Evolutionary conservation across 2,113 vertebrate species (phyloP), one percentile per base, ranked within the genome.

Genomic region (Malurus elegans): DNA sequence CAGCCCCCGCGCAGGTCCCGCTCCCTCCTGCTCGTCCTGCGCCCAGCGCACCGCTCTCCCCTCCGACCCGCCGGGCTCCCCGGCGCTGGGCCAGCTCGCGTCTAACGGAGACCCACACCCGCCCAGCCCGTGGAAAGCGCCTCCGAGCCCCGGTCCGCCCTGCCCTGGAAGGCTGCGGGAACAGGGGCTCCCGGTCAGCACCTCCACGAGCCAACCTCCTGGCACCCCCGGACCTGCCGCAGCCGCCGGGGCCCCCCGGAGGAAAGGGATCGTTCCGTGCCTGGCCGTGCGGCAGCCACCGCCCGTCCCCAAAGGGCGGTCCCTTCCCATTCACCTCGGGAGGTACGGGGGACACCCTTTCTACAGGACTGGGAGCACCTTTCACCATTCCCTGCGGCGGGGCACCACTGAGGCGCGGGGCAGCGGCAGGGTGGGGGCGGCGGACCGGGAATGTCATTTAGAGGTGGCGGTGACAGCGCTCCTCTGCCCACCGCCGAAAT

Each of bases 401-500:
- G 42, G 54, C 84, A 69, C 66, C 19, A 14, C 38, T 23, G 73
- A 58, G 21, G 65, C 47, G 57, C 28, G 48, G 70, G 83, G 74
- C 32, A 57, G 72, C 36, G 54, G 50, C 57, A 28, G 58, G 38
- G 45, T 45, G 72, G 74, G 44, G 71, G 83, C 78, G 17, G 44
- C 31, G 38, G 36, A 23, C 50, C 48, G 36, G 50, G 81, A 97
- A 96, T 94, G 96, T 93, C 92, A 95, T 90, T 92, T 90, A 73
- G 90, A 96, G 96, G 93, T 91, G 92, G 90, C 69, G 29, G 40
- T 9, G 64, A 76, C 92, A 64, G 60, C 45, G 36, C 44, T 13
- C 10, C 65, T 20, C 44, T 70, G 74, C 75, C 14, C 48, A 58
- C 50, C 24, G 53, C 62, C 62, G 20, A 47, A 79, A 47, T 1